These are phyloP conservation scores for Protonemura montana DNA, from an alignment of 2,888 invertebrate species.

Conservation along the genomic window DNA sequence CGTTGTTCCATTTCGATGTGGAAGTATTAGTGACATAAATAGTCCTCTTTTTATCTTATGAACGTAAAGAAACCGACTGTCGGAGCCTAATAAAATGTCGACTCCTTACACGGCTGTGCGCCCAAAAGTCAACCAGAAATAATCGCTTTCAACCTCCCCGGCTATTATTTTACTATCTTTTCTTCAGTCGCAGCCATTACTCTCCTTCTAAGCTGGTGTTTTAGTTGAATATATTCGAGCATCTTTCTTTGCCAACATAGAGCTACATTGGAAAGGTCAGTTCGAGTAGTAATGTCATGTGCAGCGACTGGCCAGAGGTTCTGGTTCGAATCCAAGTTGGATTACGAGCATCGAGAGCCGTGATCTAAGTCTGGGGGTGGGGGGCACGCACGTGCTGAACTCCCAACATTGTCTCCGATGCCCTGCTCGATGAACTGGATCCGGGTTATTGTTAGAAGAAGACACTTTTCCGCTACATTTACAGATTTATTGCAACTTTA, in stretches of 20 bases:
- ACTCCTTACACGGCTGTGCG: neutral
- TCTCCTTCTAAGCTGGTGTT: neutral
- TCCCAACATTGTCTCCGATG: neutral
- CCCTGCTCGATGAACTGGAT: neutral
- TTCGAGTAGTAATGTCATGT: neutral
- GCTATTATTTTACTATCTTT: neutral
- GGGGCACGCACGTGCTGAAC: neutral
- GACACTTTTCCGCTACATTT: neutral
- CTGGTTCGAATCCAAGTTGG: conserved; percentile 40
- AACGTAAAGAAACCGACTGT: neutral
- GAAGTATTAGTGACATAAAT: neutral
- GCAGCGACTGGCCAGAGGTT: neutral
- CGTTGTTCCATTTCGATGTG: neutral
- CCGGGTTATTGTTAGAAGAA: neutral
- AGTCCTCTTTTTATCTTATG: neutral
- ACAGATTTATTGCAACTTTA: neutral
- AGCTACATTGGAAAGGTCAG: conserved; percentile 30
- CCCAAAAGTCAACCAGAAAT: neutral
- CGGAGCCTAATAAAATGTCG: neutral
- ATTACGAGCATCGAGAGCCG: neutral
- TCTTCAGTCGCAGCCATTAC: neutral
- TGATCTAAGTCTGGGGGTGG: neutral
- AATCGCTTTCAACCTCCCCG: neutral
- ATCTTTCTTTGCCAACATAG: conserved; percentile 19
- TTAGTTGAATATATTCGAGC: conserved; percentile 8